A percentile compares a stretch with the other conserved stretches of the same genome.
Evolutionary conservation across 2,797 vertebrate species (phyloP).

Genomic region (Calcarius lapponicus): DNA sequence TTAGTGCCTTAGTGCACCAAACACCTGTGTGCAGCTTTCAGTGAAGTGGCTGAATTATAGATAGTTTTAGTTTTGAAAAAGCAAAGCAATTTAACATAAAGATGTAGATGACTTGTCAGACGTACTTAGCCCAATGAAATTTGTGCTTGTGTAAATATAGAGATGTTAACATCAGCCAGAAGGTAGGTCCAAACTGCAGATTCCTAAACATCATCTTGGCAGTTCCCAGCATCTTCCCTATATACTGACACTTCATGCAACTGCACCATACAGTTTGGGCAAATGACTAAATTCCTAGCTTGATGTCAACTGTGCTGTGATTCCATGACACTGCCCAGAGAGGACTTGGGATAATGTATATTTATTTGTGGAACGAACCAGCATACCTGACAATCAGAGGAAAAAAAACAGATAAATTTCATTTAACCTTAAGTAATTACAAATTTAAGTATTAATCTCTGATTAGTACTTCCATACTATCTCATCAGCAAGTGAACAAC

Average conservation of each 20-base stretch:
- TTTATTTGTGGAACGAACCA: not conserved
- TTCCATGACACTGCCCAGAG: not conserved
- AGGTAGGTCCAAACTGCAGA: not conserved
- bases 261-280: not conserved
- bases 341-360: not conserved
- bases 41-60: conserved; percentile 31
- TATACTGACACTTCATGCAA: not conserved
- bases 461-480: not conserved
- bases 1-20: not conserved
- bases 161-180: not conserved
- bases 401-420: not conserved
- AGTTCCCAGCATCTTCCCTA: not conserved
- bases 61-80: conserved; percentile 20
- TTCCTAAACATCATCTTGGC: not conserved
- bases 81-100: conserved; percentile 21
- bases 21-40: conserved; percentile 51
- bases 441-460: not conserved
- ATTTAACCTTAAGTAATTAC: not conserved
- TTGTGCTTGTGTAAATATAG: not conserved
- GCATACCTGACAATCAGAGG: not conserved
- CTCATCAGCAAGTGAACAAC: not conserved
- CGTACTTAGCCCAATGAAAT: conserved; percentile 3
- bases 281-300: not conserved
- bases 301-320: not conserved
- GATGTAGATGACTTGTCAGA: conserved; percentile 32